These are phyloP conservation scores for Zenarchopterus dispar DNA, from an alignment of 2,797 vertebrate genomes.

Conservation along the genomic window DNA sequence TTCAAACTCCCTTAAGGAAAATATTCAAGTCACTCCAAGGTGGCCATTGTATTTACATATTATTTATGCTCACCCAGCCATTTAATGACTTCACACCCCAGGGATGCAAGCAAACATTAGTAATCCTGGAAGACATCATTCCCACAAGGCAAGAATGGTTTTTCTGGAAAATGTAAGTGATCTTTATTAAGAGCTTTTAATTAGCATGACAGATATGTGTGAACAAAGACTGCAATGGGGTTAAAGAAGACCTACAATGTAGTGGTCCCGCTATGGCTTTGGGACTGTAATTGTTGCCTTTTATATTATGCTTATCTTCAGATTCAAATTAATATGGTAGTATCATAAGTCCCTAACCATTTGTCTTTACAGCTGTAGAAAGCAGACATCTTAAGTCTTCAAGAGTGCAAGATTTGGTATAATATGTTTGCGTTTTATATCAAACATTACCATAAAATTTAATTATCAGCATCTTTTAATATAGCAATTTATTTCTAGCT, in stretches of 20 bases:
- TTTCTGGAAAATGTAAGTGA: conserved; percentile 14
- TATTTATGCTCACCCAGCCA: conserved; percentile 61
- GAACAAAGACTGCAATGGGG: conserved; percentile 9
- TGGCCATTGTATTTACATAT: conserved; percentile 61
- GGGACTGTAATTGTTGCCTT: no score
- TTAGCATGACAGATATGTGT: conserved; percentile 19
- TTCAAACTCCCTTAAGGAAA: conserved; percentile 48
- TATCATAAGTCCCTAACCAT: not conserved
- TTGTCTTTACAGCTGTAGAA: not conserved
- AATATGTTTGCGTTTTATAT: not conserved
- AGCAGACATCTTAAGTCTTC: not conserved
- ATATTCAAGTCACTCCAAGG: conserved; percentile 54
- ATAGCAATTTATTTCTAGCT: no score
- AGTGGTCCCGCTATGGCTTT: not conserved
- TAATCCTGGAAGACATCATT: conserved; percentile 50
- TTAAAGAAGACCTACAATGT: conserved; percentile 18
- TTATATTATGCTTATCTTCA: not conserved
- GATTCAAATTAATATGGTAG: not conserved
- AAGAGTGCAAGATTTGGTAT: not conserved
- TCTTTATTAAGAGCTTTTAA: conserved; percentile 50
- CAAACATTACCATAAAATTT: conserved; percentile 5
- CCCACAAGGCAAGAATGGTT: conserved; percentile 18
- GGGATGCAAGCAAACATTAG: conserved; percentile 38
- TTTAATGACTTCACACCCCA: conserved; percentile 55
- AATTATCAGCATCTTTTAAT: not conserved